A percentile compares a stretch with the other conserved stretches of the same genome.
These are phyloP conservation scores for Leptoclinus maculatus DNA, from an alignment of 2,797 vertebrate species.

Conservation along the genomic window DNA sequence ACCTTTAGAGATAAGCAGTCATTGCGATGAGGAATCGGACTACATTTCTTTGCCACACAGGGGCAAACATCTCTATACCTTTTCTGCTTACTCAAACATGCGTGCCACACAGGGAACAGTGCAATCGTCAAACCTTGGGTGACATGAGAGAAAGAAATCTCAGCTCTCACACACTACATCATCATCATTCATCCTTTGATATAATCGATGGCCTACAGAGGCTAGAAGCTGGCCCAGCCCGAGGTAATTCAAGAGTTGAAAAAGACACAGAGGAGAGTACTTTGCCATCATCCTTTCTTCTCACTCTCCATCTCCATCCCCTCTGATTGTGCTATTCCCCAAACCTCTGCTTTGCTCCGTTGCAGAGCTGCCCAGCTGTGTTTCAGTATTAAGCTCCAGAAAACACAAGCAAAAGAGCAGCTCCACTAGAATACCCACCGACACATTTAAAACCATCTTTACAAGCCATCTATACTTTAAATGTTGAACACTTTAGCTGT, in stretches of 20 bases:
- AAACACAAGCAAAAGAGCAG: background rate
- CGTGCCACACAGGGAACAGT: background rate
- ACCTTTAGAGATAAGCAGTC: conserved; percentile 11
- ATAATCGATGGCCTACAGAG: background rate
- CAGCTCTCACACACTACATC: background rate
- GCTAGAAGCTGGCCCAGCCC: background rate
- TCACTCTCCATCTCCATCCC: conserved; percentile 2
- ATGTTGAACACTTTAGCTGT: background rate
- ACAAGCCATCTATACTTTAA: background rate
- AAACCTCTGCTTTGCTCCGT: conserved; percentile 23
- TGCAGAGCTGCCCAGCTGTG: conserved; percentile 29
- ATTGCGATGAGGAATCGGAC: background rate
- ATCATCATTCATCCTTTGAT: conserved; percentile 15
- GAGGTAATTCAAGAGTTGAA: background rate
- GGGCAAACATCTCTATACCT: background rate
- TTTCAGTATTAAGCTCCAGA: conserved; percentile 13
- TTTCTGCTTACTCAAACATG: background rate
- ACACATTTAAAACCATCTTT: background rate
- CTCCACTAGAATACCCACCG: background rate
- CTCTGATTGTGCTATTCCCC: conserved; percentile 6
- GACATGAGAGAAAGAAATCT: background rate
- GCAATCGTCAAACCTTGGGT: background rate
- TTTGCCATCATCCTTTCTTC: conserved; percentile 22
- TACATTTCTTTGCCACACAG: conserved; percentile 1
- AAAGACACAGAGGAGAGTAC: background rate